Evolutionary conservation across 2,888 invertebrate species (phyloP).

Genomic region (Hyalella azteca): DNA sequence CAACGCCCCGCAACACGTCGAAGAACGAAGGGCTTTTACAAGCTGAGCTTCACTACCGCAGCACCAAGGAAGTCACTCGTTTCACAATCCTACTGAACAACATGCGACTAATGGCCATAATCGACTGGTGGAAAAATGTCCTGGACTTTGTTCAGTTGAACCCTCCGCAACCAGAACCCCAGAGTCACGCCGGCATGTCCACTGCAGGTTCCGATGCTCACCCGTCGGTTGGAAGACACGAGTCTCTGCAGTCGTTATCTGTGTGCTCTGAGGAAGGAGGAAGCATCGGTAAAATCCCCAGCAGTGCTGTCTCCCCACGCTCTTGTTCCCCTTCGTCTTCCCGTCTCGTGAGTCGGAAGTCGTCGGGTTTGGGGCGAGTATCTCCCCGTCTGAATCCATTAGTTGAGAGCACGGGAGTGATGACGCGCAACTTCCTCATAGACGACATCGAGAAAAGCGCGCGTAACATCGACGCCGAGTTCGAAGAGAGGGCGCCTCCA

Average conservation of each 20-base stretch:
- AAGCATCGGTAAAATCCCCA: not conserved
- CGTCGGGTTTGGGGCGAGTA: not conserved
- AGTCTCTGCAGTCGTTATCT: conserved; percentile 14
- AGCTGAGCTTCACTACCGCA: conserved; percentile 67
- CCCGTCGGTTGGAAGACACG: conserved; percentile 2
- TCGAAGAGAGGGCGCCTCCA: conserved; percentile 62
- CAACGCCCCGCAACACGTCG: conserved; percentile 64
- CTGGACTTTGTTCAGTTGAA: conserved; percentile 75
- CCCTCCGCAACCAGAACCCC: not conserved
- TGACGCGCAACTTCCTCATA: conserved; percentile 64
- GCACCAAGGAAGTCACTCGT: conserved; percentile 72
- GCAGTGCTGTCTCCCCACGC: not conserved
- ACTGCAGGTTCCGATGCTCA: not conserved
- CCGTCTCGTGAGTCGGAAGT: not conserved
- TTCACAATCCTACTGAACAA: conserved; percentile 91
- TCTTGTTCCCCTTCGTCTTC: not conserved
- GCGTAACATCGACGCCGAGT: not conserved
- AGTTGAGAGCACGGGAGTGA: conserved; percentile 64
- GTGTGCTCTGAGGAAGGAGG: not conserved
- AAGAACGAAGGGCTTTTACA: conserved; percentile 62
- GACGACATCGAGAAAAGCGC: conserved; percentile 57
- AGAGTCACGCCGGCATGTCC: not conserved
- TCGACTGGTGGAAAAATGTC: conserved; percentile 91
- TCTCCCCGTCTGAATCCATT: conserved; percentile 60
- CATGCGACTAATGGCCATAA: conserved; percentile 90